Evolutionary conservation across 2,113 vertebrate species (phyloP).

Genomic region (Salvelinus alpinus): DNA sequence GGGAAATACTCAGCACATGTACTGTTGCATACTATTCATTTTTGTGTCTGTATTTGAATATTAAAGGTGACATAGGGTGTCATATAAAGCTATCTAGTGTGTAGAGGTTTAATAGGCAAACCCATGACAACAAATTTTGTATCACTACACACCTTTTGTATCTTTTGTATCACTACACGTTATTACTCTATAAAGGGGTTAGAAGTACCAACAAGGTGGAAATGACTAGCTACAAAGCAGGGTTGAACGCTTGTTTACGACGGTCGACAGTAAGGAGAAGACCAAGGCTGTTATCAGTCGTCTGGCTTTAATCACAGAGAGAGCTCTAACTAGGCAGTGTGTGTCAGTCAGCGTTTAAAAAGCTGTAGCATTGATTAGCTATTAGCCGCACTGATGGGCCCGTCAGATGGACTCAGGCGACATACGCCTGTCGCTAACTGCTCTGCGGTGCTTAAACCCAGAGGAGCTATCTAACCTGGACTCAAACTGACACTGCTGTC

Average conservation of each 20-base stretch:
- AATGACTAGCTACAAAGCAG: too few species aligned
- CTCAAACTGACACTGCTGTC: neutral
- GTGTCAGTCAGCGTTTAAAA: constrained; percentile 28
- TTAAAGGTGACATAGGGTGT: too few species aligned
- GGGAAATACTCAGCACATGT: neutral
- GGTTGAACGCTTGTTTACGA: too few species aligned
- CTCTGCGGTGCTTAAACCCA: neutral
- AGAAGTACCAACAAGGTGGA: too few species aligned
- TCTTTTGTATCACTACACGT: too few species aligned
- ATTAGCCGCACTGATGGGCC: constrained; percentile 23
- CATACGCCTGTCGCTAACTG: neutral
- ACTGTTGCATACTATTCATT: too few species aligned
- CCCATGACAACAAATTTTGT: too few species aligned
- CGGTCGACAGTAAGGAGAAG: neutral
- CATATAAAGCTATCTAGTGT: too few species aligned
- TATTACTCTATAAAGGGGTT: too few species aligned
- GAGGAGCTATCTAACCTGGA: neutral
- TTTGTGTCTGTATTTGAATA: too few species aligned
- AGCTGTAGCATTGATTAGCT: constrained; percentile 40
- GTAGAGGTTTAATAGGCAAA: too few species aligned
- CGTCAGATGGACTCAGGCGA: constrained; percentile 22
- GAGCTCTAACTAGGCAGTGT: constrained; percentile 12
- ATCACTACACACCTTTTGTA: too few species aligned
- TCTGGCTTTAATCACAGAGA: constrained; percentile 10
- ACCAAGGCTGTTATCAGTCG: neutral